Conservation (phyloP, 2,797 vertebrate species). For the Numenius phaeopus region DNA sequence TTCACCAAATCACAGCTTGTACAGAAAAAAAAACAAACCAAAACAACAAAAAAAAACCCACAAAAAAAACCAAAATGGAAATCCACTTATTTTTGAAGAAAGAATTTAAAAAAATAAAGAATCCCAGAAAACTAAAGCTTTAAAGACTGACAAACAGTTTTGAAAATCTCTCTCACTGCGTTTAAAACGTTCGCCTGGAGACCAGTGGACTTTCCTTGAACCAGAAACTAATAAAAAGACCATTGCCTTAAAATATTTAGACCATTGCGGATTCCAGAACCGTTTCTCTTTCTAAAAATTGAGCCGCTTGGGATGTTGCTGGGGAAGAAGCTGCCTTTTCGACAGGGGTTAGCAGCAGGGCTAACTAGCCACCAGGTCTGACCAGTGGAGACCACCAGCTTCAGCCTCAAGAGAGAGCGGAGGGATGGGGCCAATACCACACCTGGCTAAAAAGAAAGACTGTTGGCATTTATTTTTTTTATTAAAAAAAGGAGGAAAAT, state of each 20-base stretch:
- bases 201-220: slow-evolving; percentile 39
- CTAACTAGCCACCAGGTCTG: not conserved
- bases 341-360: not conserved
- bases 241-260: slow-evolving; percentile 54
- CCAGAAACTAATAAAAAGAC: slow-evolving; percentile 65
- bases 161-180: not conserved
- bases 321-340: not conserved
- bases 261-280: slow-evolving; percentile 39
- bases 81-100: not conserved
- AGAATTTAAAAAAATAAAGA: not conserved
- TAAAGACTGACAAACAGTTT: slow-evolving; percentile 18
- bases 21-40: not conserved
- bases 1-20: slow-evolving; percentile 27
- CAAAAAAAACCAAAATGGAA: not conserved
- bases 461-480: not conserved
- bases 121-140: not conserved
- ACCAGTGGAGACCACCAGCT: not conserved
- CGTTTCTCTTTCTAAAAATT: not conserved
- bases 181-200: slow-evolving; percentile 38
- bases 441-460: not conserved
- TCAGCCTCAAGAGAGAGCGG: not conserved
- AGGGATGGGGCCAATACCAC: not conserved
- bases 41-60: too few species aligned
- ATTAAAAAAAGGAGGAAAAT: not conserved
- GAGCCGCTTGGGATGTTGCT: not conserved